Percentiles rank a stretch among this genome's conserved stretches.
Evolutionary conservation across 2,113 vertebrate species (phyloP).

Genomic region (Dunckerocampus dactyliophorus): DNA sequence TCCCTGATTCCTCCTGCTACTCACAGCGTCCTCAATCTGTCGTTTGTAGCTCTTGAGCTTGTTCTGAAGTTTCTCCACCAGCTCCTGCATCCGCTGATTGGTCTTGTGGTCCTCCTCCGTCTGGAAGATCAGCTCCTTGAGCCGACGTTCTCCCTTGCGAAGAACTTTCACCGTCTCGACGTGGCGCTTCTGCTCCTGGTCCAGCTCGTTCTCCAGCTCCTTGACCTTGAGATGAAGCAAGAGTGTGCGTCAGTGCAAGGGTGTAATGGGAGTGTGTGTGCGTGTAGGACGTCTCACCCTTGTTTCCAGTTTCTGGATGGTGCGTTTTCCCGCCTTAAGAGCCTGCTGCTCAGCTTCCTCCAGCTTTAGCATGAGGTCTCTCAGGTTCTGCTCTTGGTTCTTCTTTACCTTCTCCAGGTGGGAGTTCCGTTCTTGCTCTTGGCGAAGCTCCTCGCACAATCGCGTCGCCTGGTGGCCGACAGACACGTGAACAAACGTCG

Average conservation of each 20-base stretch:
- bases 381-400: slow-evolving; percentile 71
- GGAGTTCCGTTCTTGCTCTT: slow-evolving; percentile 69
- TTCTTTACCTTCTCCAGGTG: slow-evolving; percentile 81
- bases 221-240: slow-evolving; percentile 48
- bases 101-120: slow-evolving; percentile 72
- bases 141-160: slow-evolving; percentile 60
- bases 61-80: slow-evolving; percentile 71
- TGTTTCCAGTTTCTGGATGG: slow-evolving; percentile 70
- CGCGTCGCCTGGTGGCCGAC: slow-evolving; percentile 58
- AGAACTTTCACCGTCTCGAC: slow-evolving; percentile 65
- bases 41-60: slow-evolving; percentile 71
- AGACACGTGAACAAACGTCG: neutral
- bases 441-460: slow-evolving; percentile 72
- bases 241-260: neutral
- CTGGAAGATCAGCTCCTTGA: slow-evolving; percentile 73
- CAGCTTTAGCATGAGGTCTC: slow-evolving; percentile 70
- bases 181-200: slow-evolving; percentile 65
- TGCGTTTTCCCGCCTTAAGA: slow-evolving; percentile 62
- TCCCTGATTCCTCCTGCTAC: neutral
- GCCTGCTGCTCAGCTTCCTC: slow-evolving; percentile 71
- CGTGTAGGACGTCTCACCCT: slow-evolving; percentile 47
- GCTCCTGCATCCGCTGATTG: slow-evolving; percentile 70
- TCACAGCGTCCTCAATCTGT: slow-evolving; percentile 64
- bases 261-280: neutral
- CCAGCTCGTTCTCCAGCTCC: slow-evolving; percentile 67